Evolutionary conservation across 2,797 vertebrate genomes (phyloP).

Genomic region (Bryconaethiops microstoma): DNA sequence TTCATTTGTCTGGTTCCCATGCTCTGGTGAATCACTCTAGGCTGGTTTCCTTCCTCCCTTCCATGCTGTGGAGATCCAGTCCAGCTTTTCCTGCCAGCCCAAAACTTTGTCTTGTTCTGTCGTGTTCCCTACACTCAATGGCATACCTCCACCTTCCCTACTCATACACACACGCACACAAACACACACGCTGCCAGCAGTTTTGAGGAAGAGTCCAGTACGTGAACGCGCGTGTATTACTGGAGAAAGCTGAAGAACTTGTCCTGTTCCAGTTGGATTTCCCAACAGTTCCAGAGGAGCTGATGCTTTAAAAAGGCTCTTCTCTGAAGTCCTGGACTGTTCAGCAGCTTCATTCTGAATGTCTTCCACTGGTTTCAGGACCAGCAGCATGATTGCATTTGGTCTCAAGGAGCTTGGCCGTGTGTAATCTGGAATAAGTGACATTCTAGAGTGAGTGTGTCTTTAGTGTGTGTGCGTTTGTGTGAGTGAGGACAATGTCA

Average conservation of each 20-base stretch:
- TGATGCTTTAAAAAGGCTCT: slow-evolving; percentile 23
- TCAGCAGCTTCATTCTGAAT: neutral
- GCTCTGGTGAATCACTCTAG: neutral
- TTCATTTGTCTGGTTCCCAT: neutral
- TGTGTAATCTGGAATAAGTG: slow-evolving; percentile 22
- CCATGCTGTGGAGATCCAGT: slow-evolving; percentile 11
- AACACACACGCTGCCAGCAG: slow-evolving; percentile 24
- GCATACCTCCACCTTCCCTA: slow-evolving; percentile 50
- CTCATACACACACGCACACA: slow-evolving; percentile 5
- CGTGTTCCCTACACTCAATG: slow-evolving; percentile 43
- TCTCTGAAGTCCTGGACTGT: slow-evolving; percentile 30
- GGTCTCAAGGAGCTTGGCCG: neutral
- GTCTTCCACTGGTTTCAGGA: neutral
- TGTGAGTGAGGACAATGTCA: slow-evolving; percentile 80
- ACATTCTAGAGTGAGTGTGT: slow-evolving; percentile 15
- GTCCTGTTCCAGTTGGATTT: slow-evolving; percentile 30
- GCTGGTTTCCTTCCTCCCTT: neutral
- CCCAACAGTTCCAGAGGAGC: slow-evolving; percentile 5
- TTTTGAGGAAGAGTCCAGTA: slow-evolving; percentile 9
- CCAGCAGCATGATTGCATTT: slow-evolving; percentile 17
- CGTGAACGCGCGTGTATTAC: slow-evolving; percentile 23
- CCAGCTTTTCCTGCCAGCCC: slow-evolving; percentile 48
- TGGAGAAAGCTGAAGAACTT: slow-evolving; percentile 12
- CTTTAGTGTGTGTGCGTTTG: neutral
- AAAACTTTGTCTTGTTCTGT: slow-evolving; percentile 56